Conservation (phyloP, 2,797 vertebrate species). For the Sardinella longiceps region DNA sequence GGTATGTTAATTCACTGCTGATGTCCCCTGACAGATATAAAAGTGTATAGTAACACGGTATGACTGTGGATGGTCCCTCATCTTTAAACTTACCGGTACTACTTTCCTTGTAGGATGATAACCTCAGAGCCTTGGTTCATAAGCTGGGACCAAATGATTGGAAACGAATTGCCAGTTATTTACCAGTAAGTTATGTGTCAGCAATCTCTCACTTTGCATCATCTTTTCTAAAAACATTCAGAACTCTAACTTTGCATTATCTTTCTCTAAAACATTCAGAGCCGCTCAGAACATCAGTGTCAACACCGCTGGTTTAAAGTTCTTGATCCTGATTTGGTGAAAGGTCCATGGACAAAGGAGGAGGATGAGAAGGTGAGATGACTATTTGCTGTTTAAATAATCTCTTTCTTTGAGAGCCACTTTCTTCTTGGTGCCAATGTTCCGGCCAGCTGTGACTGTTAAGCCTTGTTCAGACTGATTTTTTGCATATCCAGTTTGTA, state of each 20-base stretch:
- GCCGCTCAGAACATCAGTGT: slow-evolving; percentile 91
- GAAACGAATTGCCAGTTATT: slow-evolving; percentile 86
- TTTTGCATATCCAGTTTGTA: no score
- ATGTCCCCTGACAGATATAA: neutral
- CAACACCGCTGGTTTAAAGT: slow-evolving; percentile 96
- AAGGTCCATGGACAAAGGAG: slow-evolving; percentile 98
- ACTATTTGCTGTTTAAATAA: neutral
- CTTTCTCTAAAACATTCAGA: slow-evolving; percentile 66
- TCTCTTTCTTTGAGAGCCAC: neutral
- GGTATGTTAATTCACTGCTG: slow-evolving; percentile 67
- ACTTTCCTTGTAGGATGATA: slow-evolving; percentile 83
- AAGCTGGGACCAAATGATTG: slow-evolving; percentile 87
- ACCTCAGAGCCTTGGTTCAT: slow-evolving; percentile 85
- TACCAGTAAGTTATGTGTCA: slow-evolving; percentile 82
- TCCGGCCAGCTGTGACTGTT: no score
- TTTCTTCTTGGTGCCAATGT: neutral
- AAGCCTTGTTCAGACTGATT: no score
- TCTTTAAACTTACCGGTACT: neutral
- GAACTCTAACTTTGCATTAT: no score
- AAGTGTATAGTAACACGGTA: neutral
- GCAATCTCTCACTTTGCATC: neutral
- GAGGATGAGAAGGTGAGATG: slow-evolving; percentile 91
- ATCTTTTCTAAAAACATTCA: no score
- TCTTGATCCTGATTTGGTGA: slow-evolving; percentile 92
- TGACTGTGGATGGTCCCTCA: neutral